phyloP scores from a whole-genome alignment of 2,888 invertebrate species.

The Oscheius myriophilus region DNA sequence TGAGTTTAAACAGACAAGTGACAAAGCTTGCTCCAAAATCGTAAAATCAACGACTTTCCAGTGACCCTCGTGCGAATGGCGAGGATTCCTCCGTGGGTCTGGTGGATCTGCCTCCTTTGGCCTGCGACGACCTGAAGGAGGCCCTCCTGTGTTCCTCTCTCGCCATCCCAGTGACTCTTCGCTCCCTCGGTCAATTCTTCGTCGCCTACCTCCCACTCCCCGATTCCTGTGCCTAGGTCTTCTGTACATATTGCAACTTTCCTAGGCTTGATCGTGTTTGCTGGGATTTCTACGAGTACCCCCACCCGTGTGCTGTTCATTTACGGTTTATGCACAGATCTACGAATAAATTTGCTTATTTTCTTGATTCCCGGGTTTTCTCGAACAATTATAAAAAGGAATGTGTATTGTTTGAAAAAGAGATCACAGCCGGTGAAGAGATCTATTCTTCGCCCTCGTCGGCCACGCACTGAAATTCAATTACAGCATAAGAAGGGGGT shows the following conservation, averaged over 20 bases:
- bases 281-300: conserved; percentile 10
- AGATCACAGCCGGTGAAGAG: background rate
- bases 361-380: background rate
- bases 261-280: background rate
- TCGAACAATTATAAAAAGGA: background rate
- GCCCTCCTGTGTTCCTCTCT: conserved; percentile 54
- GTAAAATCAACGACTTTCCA: conserved; percentile 27
- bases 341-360: background rate
- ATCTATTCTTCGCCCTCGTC: conserved; percentile 4
- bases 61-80: conserved; percentile 67
- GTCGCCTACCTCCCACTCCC: conserved; percentile 48
- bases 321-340: too few relatives aligned
- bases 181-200: conserved; percentile 66
- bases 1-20: background rate
- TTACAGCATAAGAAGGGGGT: background rate
- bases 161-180: conserved; percentile 58
- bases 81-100: conserved; percentile 64
- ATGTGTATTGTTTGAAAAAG: background rate
- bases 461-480: conserved; percentile 21
- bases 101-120: conserved; percentile 53
- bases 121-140: conserved; percentile 50
- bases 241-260: background rate
- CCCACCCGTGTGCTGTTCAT: background rate
- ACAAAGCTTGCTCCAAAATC: background rate
- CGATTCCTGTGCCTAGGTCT: background rate